Conservation (phyloP, 2,113 vertebrate species). For the Setophaga kirtlandii region DNA sequence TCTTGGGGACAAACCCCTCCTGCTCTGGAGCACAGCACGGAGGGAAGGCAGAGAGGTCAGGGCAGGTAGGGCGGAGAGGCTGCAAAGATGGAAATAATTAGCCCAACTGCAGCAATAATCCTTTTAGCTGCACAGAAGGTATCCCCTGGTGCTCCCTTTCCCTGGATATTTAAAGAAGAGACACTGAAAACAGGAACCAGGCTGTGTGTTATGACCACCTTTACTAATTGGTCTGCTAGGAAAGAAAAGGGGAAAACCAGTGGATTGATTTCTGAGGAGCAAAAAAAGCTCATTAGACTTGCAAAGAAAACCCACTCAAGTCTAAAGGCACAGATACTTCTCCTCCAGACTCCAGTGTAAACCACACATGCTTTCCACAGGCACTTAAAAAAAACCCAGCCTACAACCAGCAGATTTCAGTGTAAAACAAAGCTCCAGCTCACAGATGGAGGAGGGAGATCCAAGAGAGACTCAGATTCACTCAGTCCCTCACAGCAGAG, state of each 20-base stretch:
- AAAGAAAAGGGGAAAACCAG: not conserved
- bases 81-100: slow-evolving; percentile 29
- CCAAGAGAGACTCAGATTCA: not conserved
- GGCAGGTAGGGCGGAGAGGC: not conserved
- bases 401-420: not conserved
- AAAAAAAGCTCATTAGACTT: not conserved
- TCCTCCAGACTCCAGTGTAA: slow-evolving; percentile 11
- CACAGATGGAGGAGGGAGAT: not conserved
- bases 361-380: not conserved
- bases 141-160: not conserved
- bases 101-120: not conserved
- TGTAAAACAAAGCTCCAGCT: not conserved
- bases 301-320: slow-evolving; percentile 30
- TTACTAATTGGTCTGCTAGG: not conserved
- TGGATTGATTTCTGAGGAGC: not conserved
- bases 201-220: not conserved
- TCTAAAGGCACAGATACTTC: not conserved
- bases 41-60: not conserved
- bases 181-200: not conserved
- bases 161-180: not conserved
- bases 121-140: not conserved
- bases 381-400: not conserved
- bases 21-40: rapidly evolving
- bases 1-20: not conserved
- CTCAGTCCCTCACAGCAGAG: not conserved